A percentile compares a stretch with the other conserved stretches of the same genome.
phyloP scores from a whole-genome alignment of 2,797 vertebrate genomes.

The Coregonus suidteri region DNA sequence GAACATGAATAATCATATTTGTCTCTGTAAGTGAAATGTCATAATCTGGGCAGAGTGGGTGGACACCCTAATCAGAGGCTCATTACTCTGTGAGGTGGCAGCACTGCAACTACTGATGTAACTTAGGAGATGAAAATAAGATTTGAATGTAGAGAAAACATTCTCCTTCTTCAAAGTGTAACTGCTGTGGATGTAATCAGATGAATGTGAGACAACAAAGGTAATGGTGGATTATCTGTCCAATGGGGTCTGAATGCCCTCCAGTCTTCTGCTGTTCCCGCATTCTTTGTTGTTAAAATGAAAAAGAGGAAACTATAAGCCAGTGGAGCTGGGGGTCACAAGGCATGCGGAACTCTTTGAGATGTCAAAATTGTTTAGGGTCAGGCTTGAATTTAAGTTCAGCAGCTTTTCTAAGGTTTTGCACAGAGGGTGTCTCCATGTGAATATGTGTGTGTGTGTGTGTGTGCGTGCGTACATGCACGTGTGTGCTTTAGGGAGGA shows the following conservation, averaged over 20 bases:
- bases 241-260: slow-evolving; percentile 35
- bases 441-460: slow-evolving; percentile 6
- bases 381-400: slow-evolving; percentile 50
- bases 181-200: not conserved
- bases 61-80: not conserved
- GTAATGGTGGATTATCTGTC: slow-evolving; percentile 20
- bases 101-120: not conserved
- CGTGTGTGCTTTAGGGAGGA: slow-evolving; percentile 12
- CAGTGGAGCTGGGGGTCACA: slow-evolving; percentile 45
- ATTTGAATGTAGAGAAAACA: not conserved
- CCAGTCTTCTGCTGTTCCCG: not conserved
- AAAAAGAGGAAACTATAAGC: slow-evolving; percentile 5
- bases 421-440: not conserved
- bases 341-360: slow-evolving; percentile 55
- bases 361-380: slow-evolving; percentile 54
- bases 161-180: not conserved
- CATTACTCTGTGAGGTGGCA: not conserved
- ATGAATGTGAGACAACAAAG: slow-evolving; percentile 2
- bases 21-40: too few relatives aligned
- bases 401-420: not conserved
- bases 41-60: too few relatives aligned
- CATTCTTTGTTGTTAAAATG: slow-evolving; percentile 50
- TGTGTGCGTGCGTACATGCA: not conserved
- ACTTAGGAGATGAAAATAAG: not conserved
- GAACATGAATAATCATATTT: too few relatives aligned